These are phyloP conservation scores for Luidia sarsii DNA, from an alignment of 53 echinoderm and acorn worm genomes.

Conservation along the genomic window DNA sequence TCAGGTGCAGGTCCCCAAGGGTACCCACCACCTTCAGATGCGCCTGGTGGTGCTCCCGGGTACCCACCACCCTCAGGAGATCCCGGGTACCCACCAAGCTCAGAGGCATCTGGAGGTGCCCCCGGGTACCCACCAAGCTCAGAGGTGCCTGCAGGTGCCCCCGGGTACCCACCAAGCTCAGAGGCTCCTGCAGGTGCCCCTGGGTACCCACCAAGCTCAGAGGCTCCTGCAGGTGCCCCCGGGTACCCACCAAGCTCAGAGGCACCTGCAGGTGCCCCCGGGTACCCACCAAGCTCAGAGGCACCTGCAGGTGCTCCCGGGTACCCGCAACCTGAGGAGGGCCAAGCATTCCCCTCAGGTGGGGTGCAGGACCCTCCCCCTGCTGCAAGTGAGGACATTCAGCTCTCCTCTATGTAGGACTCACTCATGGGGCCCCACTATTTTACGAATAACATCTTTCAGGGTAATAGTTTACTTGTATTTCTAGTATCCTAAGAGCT, in stretches of 20 bases:
- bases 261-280: background rate
- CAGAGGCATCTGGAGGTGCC: background rate
- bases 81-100: background rate
- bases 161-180: background rate
- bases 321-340: background rate
- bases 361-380: background rate
- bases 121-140: background rate
- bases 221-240: background rate
- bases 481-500: too few relatives aligned
- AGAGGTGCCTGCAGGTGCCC: background rate
- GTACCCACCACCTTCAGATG: slow-evolving; percentile 17
- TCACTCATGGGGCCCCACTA: too few relatives aligned
- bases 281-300: background rate
- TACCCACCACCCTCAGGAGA: slow-evolving; percentile 7
- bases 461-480: too few relatives aligned
- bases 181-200: background rate
- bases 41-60: background rate
- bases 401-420: too few relatives aligned
- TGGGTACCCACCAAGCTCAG: background rate
- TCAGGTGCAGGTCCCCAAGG: too few relatives aligned
- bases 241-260: slow-evolving; percentile 18
- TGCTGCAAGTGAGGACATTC: slow-evolving; percentile 1
- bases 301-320: background rate
- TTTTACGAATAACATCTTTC: too few relatives aligned
- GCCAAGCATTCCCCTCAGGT: background rate